These are phyloP conservation scores for Herpetotheres cachinnans DNA, from an alignment of 2,113 vertebrate genomes.

Conservation along the genomic window DNA sequence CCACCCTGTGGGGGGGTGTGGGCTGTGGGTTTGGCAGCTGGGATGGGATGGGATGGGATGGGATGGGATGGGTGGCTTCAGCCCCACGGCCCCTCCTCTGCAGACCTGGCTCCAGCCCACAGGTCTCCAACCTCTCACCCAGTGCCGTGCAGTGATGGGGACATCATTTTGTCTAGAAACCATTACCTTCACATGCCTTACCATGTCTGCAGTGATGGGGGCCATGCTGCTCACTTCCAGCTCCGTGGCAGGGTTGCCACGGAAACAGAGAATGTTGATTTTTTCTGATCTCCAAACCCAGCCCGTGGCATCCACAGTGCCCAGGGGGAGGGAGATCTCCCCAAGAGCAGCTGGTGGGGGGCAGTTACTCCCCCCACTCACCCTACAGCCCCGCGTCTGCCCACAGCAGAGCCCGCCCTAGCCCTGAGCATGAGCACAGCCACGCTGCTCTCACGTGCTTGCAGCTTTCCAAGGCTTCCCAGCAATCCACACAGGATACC, in stretches of 20 bases:
- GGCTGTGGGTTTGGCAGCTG: background rate
- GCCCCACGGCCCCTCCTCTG: background rate
- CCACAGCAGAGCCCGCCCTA: background rate
- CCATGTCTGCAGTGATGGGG: background rate
- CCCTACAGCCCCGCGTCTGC: rapidly evolving
- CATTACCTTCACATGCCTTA: background rate
- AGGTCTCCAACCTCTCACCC: background rate
- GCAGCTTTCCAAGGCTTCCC: background rate
- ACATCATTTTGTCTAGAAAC: background rate
- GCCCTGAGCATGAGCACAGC: background rate
- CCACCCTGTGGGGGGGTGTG: rapidly evolving
- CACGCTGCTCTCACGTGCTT: rapidly evolving
- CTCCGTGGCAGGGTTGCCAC: background rate
- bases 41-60: background rate
- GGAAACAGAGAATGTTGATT: background rate
- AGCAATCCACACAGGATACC: background rate
- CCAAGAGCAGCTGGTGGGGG: rapidly evolving
- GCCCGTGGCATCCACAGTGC: background rate
- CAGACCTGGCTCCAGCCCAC: background rate
- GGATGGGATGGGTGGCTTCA: background rate
- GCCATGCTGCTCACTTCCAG: background rate
- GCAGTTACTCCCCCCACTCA: rapidly evolving
- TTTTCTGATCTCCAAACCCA: background rate
- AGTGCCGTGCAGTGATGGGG: too few relatives aligned
- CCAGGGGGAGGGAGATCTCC: background rate